Evolutionary conservation across 2,113 vertebrate species (phyloP).

Genomic region (Gasterosteus aculeatus): DNA sequence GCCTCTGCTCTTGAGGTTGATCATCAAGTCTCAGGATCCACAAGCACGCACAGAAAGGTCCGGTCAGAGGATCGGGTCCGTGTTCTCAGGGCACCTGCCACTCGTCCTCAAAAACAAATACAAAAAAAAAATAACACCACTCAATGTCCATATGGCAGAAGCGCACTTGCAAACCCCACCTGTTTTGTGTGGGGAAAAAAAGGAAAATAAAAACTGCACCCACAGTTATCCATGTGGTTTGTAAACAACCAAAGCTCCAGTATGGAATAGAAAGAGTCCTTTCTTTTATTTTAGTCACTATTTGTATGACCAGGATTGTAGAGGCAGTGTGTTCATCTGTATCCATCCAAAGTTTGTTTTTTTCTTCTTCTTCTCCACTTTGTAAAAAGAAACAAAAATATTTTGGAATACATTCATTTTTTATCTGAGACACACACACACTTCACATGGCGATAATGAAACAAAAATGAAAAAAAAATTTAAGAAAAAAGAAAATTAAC

Average conservation of each 20-base stretch:
- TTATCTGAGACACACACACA: conserved; percentile 82
- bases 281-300: conserved; percentile 77
- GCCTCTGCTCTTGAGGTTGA: conserved; percentile 41
- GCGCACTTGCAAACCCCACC: conserved; percentile 78
- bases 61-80: conserved; percentile 58
- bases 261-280: conserved; percentile 83
- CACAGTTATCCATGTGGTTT: conserved; percentile 83
- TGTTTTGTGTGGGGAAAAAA: conserved; percentile 56
- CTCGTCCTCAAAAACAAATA: conserved; percentile 49
- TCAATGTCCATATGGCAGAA: conserved; percentile 77
- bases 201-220: conserved; percentile 69
- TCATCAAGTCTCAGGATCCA: conserved; percentile 52
- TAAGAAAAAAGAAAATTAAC: conserved; percentile 59
- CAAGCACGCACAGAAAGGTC: conserved; percentile 34
- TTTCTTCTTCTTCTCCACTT: conserved; percentile 45
- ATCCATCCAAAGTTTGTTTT: conserved; percentile 65
- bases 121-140: conserved; percentile 41
- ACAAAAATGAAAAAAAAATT: conserved; percentile 67
- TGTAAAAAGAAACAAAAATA: conserved; percentile 48
- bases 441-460: conserved; percentile 84
- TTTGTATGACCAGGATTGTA: conserved; percentile 83
- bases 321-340: conserved; percentile 86
- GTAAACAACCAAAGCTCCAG: conserved; percentile 87
- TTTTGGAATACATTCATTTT: conserved; percentile 86
- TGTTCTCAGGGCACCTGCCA: conserved; percentile 56